Conservation (phyloP, 2,113 vertebrate species). For the Phoxinus phoxinus region DNA sequence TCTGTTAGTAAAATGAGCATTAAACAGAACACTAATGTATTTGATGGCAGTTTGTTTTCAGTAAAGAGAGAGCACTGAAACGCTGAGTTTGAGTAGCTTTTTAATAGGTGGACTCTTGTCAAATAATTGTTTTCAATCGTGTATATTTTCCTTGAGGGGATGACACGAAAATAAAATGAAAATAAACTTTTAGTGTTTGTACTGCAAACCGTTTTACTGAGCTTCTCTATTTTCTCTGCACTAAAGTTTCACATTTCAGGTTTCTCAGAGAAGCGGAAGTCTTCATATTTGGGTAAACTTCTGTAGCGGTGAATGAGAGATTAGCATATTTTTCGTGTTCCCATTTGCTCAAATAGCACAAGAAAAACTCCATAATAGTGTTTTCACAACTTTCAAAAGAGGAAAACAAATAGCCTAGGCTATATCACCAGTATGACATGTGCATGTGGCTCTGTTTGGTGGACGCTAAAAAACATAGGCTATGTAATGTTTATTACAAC, state of each 20-base stretch:
- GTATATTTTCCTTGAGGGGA: conserved; percentile 16
- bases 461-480: not conserved
- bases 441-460: not conserved
- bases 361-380: too few relatives aligned
- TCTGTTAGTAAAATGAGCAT: conserved; percentile 14
- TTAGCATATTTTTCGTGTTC: too few relatives aligned
- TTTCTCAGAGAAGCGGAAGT: too few relatives aligned
- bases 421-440: not conserved
- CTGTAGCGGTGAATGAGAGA: too few relatives aligned
- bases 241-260: too few relatives aligned
- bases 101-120: conserved; percentile 24
- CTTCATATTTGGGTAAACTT: too few relatives aligned
- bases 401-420: not conserved
- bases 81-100: not conserved
- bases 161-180: conserved; percentile 19
- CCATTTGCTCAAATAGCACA: too few relatives aligned
- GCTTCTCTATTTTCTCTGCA: not conserved
- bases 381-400: too few relatives aligned
- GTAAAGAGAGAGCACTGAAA: conserved; percentile 10
- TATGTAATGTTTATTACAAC: not conserved
- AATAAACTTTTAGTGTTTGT: conserved; percentile 40
- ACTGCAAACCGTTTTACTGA: conserved; percentile 16
- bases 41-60: conserved; percentile 54
- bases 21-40: conserved; percentile 19
- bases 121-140: conserved; percentile 27